Evolutionary conservation across 2,888 invertebrate species (phyloP), one percentile per base, ranked within the genome.

Genomic region (Octodonta nipae): DNA sequence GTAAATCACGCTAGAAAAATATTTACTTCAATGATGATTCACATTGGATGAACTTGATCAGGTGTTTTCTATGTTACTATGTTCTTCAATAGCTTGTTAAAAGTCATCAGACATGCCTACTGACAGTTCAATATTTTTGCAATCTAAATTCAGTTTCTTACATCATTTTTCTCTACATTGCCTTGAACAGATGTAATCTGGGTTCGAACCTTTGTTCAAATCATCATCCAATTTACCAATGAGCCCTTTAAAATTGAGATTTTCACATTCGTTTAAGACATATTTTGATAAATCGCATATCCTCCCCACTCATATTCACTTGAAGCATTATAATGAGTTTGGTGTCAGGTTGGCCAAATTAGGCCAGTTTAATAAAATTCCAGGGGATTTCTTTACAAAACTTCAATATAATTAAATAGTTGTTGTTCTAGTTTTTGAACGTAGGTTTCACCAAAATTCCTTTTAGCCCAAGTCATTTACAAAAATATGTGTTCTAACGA

Each of bases 81-180:
- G n/a, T n/a, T n/a, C n/a, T n/a, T n/a, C n/a, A n/a, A 89, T 88
- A 35, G 98, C 98, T 65, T 87, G 83, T 62, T 89, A 88, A 68
- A 76, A 99, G 66, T 99, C 98, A 50, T 73, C 73, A 1, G 95
- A 93, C 98, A 99, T 99, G 47, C 98, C 98, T 96, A 99, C 98
- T 28, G 95, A 96, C 26, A 99, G 66, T 50, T 82, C 76, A 2
- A 88, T 56, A 13, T 70, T 59, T 26, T 71, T 63, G 41, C 58
- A 51, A 37, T 75, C 68, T 10, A 89, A 58, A 27, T 65, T 59
- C 11, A 88, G 64, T 38, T 72, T 68, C 40, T 75, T 58, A 52
- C 84, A 83, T 3, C 92, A 66, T 39, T 75, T 68, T 31, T 76
- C 68, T 47, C 82, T 70, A 46, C 84, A 84, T 51, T 78, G 65